Percentiles rank a stretch among this genome's conserved stretches.
phyloP scores from a whole-genome alignment of 2,888 invertebrate species.

The Drosophila melanosoma region DNA sequence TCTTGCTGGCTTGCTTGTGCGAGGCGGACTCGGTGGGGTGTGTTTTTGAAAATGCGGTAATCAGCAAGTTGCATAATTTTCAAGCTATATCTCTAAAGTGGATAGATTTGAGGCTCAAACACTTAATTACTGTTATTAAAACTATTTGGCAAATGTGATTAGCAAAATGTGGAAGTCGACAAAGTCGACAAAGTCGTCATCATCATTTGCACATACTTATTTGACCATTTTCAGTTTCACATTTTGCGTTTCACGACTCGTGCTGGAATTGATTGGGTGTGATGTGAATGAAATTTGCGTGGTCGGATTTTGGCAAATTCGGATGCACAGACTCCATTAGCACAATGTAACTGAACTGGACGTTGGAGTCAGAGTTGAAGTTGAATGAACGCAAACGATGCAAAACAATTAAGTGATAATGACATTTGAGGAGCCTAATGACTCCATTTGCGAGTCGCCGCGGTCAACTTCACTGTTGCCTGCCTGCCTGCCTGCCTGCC shows the following conservation, averaged over 20 bases:
- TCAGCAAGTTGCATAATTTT: constrained; percentile 34
- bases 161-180: constrained; percentile 29
- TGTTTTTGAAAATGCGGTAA: constrained; percentile 35
- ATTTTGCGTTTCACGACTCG: constrained; percentile 11
- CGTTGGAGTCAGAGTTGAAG: constrained; percentile 29
- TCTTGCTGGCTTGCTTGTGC: background rate
- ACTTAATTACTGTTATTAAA: constrained; percentile 60
- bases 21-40: background rate
- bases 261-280: background rate
- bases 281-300: constrained; percentile 3
- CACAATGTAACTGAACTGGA: constrained; percentile 1
- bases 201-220: constrained; percentile 21
- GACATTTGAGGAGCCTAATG: constrained; percentile 50
- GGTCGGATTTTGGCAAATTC: constrained; percentile 37
- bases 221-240: constrained; percentile 10
- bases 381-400: constrained; percentile 51
- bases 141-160: constrained; percentile 54
- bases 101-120: constrained; percentile 30
- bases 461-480: constrained; percentile 13
- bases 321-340: constrained; percentile 36
- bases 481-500: too few species aligned
- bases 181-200: constrained; percentile 20
- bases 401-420: constrained; percentile 48
- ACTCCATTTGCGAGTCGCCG: constrained; percentile 35
- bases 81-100: background rate